These are phyloP conservation scores for Apamea sordens DNA, from an alignment of 2,888 invertebrate species.

Conservation along the genomic window DNA sequence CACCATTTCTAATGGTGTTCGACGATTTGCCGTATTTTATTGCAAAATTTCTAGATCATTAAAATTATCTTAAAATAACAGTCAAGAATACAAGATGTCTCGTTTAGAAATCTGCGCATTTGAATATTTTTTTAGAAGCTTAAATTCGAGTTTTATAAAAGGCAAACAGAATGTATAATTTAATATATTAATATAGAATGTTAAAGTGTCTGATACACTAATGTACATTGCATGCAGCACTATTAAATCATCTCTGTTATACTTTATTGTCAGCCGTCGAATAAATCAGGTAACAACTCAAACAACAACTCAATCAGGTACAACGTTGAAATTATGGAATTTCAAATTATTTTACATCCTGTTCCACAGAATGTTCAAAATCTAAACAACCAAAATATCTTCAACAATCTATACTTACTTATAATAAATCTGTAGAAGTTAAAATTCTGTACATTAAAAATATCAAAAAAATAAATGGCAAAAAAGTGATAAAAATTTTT, in stretches of 20 bases:
- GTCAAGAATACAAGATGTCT: constrained; percentile 41
- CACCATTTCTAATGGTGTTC: constrained; percentile 61
- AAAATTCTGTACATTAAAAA: no score
- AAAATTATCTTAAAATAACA: constrained; percentile 62
- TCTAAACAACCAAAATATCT: neutral
- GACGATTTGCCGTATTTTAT: constrained; percentile 65
- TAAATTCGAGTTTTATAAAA: neutral
- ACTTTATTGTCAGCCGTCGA: neutral
- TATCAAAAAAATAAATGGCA: no score
- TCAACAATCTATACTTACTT: no score
- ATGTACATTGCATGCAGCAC: neutral
- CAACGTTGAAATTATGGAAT: no score
- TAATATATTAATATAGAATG: neutral
- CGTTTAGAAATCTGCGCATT: constrained; percentile 64
- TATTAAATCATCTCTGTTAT: no score
- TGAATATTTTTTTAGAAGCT: constrained; percentile 61
- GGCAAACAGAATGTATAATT: neutral
- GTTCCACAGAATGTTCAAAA: neutral
- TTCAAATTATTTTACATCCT: neutral
- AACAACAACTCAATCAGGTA: no score
- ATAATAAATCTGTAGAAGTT: no score
- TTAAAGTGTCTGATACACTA: neutral
- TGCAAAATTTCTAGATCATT: constrained; percentile 66
- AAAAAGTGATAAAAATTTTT: no score
- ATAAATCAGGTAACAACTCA: neutral